A percentile compares a stretch with the other conserved stretches of the same genome.
Conservation (phyloP, 2,888 invertebrate species). For the Amphipyra berbera region DNA sequence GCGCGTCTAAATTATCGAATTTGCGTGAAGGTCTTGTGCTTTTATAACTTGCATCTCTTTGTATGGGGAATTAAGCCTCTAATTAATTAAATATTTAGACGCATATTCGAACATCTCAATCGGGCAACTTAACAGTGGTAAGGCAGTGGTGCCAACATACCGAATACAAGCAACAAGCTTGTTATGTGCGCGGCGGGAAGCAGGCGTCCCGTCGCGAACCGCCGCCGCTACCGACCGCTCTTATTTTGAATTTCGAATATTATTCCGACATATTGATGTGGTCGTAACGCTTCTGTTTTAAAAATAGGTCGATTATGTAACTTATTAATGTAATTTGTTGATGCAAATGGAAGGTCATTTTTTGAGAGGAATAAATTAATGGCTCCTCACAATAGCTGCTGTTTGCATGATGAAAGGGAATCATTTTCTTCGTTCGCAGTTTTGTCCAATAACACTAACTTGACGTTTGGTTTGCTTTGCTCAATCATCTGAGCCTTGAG, state of each 20-base stretch:
- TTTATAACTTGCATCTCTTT: too few species aligned
- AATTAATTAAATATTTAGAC: conserved; percentile 30
- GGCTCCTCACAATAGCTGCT: too few species aligned
- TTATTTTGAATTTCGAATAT: conserved; percentile 60
- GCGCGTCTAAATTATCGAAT: too few species aligned
- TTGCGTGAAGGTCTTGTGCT: too few species aligned
- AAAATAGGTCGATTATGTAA: conserved; percentile 41
- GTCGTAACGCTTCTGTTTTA: conserved; percentile 53
- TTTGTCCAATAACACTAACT: too few species aligned
- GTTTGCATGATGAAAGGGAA: too few species aligned
- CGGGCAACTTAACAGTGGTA: conserved; percentile 47
- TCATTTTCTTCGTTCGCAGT: too few species aligned
- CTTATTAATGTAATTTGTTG: conserved; percentile 29
- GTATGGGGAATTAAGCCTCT: background rate
- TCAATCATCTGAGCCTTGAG: background rate
- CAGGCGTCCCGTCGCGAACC: conserved; percentile 58
- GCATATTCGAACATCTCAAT: conserved; percentile 43
- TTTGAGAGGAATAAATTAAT: background rate
- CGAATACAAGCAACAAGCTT: conserved; percentile 54
- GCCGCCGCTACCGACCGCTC: conserved; percentile 68
- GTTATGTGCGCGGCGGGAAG: conserved; percentile 59
- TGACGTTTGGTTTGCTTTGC: background rate
- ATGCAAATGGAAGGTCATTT: conserved; percentile 6
- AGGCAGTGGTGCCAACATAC: conserved; percentile 53
- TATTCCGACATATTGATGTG: conserved; percentile 48